A percentile compares a stretch with the other conserved stretches of the same genome.
phyloP scores from a whole-genome alignment of 2,888 invertebrate species.

The Cheilosia vernalis region DNA sequence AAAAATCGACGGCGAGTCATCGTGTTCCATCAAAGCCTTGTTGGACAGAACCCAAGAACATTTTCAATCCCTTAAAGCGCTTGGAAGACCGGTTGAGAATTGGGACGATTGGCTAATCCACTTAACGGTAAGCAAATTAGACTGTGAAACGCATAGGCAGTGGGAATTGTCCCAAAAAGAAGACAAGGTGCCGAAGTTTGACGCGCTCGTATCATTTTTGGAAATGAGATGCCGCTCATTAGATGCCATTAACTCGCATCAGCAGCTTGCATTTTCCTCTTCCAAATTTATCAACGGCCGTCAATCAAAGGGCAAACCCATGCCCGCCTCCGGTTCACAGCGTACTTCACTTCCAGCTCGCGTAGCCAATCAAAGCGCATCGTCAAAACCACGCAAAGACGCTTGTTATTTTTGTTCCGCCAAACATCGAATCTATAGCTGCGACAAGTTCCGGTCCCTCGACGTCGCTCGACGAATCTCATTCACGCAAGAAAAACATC shows the following conservation, averaged over 20 bases:
- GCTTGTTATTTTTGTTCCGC: slow-evolving; percentile 8
- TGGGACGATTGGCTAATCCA: slow-evolving; percentile 63
- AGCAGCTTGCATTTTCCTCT: neutral
- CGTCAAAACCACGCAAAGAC: neutral
- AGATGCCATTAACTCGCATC: slow-evolving; percentile 9
- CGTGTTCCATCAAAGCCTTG: neutral
- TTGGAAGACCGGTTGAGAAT: slow-evolving; percentile 30
- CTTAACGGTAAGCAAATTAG: slow-evolving; percentile 27
- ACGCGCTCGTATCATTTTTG: slow-evolving; percentile 12
- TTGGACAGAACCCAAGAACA: slow-evolving; percentile 20
- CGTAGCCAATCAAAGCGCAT: neutral
- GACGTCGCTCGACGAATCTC: slow-evolving; percentile 6
- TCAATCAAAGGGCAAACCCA: neutral
- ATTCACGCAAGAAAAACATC: slow-evolving; percentile 5
- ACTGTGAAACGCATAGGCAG: slow-evolving; percentile 34
- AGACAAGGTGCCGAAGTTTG: slow-evolving; percentile 33
- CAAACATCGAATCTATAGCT: slow-evolving; percentile 24
- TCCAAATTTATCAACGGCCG: neutral
- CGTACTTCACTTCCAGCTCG: neutral
- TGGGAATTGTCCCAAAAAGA: slow-evolving; percentile 20
- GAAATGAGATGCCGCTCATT: slow-evolving; percentile 36
- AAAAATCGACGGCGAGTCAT: neutral
- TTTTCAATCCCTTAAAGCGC: slow-evolving; percentile 20
- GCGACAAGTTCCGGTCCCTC: slow-evolving; percentile 20
- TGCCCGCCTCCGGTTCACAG: neutral